These are phyloP conservation scores for Enchytraeus crypticus DNA, from an alignment of 2,888 invertebrate genomes.

Conservation along the genomic window DNA sequence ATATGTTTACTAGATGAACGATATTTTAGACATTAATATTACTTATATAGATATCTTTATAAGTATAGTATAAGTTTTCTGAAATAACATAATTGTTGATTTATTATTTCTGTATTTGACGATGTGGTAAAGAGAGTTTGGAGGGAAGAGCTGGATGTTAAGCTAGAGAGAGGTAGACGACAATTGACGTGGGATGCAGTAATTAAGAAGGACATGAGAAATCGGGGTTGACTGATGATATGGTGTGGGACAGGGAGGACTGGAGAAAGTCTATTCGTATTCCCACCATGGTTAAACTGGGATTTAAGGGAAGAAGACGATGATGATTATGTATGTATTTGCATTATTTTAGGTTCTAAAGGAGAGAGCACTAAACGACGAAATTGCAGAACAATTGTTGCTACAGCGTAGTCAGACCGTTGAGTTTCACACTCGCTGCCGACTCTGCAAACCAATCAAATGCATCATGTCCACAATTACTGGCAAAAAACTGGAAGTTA, in stretches of 20 bases:
- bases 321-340: no score
- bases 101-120: background rate
- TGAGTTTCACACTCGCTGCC: slow-evolving; percentile 6
- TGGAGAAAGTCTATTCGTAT: no score
- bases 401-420: slow-evolving; percentile 13
- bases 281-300: no score
- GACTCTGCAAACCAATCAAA: slow-evolving; percentile 14
- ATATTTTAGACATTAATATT: no score
- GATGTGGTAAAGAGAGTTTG: background rate
- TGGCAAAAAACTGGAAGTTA: slow-evolving; percentile 9
- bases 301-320: no score
- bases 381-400: slow-evolving; percentile 31
- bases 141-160: background rate
- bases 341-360: slow-evolving; percentile 36
- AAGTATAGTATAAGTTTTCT: background rate
- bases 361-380: slow-evolving; percentile 31
- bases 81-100: background rate
- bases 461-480: slow-evolving; percentile 11
- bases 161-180: no score
- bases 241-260: no score
- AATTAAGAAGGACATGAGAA: no score
- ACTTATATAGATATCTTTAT: no score
- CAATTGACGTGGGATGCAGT: no score
- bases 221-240: no score
- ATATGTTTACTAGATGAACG: no score